These are phyloP conservation scores for Steatornis caripensis DNA, from an alignment of 2,113 vertebrate genomes.

Conservation along the genomic window DNA sequence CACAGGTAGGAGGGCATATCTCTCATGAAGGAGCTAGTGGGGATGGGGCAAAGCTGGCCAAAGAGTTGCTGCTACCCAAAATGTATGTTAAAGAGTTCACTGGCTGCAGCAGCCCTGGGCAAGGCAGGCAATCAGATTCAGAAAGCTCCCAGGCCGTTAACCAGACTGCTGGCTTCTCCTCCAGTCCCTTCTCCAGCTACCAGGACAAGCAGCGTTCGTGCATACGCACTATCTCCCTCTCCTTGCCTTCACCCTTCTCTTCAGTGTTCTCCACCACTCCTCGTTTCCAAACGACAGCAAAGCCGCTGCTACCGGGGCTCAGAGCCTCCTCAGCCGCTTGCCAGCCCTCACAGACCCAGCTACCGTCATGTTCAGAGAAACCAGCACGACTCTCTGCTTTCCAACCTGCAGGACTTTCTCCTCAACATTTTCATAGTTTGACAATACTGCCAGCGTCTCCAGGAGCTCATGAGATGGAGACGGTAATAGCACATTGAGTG, in stretches of 20 bases:
- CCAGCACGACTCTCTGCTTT: background rate
- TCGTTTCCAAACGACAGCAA: background rate
- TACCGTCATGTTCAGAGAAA: rapidly evolving
- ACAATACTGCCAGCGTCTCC: background rate
- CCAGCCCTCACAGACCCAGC: background rate
- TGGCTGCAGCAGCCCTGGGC: background rate
- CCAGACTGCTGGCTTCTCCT: background rate
- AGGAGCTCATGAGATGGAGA: background rate
- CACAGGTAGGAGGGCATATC: background rate
- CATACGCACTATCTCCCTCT: background rate
- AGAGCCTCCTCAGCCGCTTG: rapidly evolving
- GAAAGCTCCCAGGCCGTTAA: background rate
- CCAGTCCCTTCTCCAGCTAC: background rate
- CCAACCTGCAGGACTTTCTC: background rate
- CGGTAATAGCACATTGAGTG: rapidly evolving
- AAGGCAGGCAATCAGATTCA: background rate
- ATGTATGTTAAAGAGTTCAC: background rate
- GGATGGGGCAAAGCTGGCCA: background rate
- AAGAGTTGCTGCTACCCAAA: background rate
- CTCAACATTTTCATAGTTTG: background rate
- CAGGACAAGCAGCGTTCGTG: background rate
- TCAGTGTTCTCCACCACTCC: background rate
- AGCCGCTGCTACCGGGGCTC: rapidly evolving
- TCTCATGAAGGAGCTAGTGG: background rate
- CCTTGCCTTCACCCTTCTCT: background rate